Conservation (phyloP, 2,113 vertebrate genomes). For the Grantiella picta region DNA sequence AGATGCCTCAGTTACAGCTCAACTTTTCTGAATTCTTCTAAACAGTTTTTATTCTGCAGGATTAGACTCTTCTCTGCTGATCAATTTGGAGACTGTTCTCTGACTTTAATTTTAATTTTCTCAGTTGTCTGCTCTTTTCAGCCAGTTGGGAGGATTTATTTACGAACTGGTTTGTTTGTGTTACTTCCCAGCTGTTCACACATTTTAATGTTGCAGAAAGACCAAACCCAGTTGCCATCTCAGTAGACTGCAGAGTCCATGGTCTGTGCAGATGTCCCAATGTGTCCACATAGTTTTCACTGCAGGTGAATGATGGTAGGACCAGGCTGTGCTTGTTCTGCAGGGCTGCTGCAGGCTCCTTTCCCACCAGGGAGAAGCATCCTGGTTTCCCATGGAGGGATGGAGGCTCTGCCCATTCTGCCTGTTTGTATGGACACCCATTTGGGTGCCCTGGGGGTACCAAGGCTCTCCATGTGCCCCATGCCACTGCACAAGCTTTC, state of each 20-base stretch:
- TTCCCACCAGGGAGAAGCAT: neutral
- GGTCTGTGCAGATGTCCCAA: fast-evolving
- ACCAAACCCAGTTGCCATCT: neutral
- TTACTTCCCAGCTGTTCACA: neutral
- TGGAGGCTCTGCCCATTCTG: neutral
- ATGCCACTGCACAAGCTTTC: neutral
- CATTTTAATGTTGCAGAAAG: neutral
- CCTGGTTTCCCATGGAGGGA: neutral
- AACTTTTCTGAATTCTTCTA: neutral
- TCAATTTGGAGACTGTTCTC: neutral
- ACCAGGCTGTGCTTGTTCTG: neutral
- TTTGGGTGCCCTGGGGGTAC: neutral
- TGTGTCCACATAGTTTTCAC: fast-evolving
- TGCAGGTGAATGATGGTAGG: neutral
- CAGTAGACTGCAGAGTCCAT: neutral
- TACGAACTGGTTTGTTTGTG: neutral
- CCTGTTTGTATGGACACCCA: fast-evolving
- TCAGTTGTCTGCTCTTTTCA: neutral
- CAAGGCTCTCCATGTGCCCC: neutral
- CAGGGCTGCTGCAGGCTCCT: neutral
- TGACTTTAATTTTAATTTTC: neutral
- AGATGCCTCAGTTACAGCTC: neutral
- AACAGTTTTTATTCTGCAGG: neutral
- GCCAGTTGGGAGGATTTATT: neutral
- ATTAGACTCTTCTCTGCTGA: neutral